Base-by-base conservation (phyloP, 2,888 invertebrate species). In the Meghimatium bilineatum region DNA sequence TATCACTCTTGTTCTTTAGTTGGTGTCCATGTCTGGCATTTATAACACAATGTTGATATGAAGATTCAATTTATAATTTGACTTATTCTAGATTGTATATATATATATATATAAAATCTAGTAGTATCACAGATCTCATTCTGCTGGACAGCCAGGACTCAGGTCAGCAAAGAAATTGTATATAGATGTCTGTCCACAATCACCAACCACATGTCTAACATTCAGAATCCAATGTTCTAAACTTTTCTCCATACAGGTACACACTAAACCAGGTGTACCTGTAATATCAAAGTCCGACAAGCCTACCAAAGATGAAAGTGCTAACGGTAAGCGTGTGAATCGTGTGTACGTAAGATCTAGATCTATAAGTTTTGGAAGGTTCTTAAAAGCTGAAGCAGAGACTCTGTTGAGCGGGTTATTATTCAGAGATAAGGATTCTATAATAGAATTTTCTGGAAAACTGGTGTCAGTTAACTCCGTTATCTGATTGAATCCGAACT, bases 171-270 rank as follows among this genome's bases (percentile, higher is more conserved):
- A 74, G 49, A 74, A 74, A 10, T 44, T 29, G n/a, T 44, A 74
- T 6, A 74, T 49, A 49, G 36, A 49, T 0, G 29, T 49, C 44
- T n/a, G 29, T 5, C 72, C 72, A 49, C 72, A 74, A 49, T 74
- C 23, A 0, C 71, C 71, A 5, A 23, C 10, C 10, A 38, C 71
- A 8, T 38, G 29, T 3, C 6, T 14, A 5, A 44, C 17, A 29
- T 10, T 8, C 29, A 17, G 5, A 36, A 74, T 29, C 72, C 72
- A 44, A 1, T 0, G n/a, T 14, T 12, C n/a, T 32, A 74, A 49
- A 74, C 29, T 49, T 14, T 74, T 74, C 72, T 74, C 72, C 14
- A 49, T 12, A 20, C 72, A 74, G 0, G 72, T 74, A 23, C 72
- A 74, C 12, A 74, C 49, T 10, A 74, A 49, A 20, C 32, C 44